Evolutionary conservation across 1,140 invertebrate species (phyloP).

Genomic region (Reticulitermes speratus): DNA sequence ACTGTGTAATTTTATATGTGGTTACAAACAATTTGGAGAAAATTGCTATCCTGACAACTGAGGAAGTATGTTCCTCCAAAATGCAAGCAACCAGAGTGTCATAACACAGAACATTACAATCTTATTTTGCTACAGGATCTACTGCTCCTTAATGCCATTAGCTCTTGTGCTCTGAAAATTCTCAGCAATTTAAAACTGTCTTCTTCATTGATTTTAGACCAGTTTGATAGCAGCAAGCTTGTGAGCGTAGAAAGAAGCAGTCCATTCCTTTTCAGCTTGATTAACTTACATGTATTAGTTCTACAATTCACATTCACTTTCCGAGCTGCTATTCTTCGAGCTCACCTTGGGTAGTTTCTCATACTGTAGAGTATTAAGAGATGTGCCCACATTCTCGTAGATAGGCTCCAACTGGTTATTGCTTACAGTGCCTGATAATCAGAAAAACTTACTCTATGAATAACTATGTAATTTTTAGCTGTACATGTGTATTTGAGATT

Average conservation of each 20-base stretch:
- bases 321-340: slow-evolving; percentile 13
- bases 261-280: not conserved
- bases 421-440: not conserved
- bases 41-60: no score
- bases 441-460: not conserved
- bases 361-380: not conserved
- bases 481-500: no score
- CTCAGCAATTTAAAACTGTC: no score
- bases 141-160: no score
- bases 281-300: slow-evolving; percentile 2
- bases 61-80: no score
- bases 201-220: not conserved
- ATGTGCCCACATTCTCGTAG: slow-evolving; percentile 26
- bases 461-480: no score
- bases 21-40: no score
- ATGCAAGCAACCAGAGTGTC: no score
- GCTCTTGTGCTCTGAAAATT: no score
- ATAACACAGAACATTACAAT: no score
- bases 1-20: no score
- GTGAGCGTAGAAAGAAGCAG: not conserved
- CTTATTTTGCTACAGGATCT: no score
- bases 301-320: slow-evolving; percentile 23
- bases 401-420: slow-evolving; percentile 26
- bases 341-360: slow-evolving; percentile 30
- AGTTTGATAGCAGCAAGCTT: not conserved